A percentile compares a stretch with the other conserved stretches of the same genome.
Conservation (phyloP, 2,888 invertebrate genomes). For the Linnaemya tessellans region DNA sequence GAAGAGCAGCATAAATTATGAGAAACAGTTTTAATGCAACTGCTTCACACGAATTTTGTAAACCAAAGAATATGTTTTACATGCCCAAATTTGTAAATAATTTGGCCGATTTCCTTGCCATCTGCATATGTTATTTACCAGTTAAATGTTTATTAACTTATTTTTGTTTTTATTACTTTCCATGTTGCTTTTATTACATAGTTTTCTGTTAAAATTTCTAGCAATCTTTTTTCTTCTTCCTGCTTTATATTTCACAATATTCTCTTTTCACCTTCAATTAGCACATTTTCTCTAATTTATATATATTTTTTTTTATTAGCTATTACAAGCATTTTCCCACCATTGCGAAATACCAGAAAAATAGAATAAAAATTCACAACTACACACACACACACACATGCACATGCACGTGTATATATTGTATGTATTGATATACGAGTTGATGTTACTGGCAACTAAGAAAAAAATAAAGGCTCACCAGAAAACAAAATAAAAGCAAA, state of each 20-base stretch:
- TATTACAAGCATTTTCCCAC: slow-evolving; percentile 58
- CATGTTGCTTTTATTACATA: neutral
- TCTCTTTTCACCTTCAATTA: slow-evolving; percentile 55
- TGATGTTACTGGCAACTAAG: slow-evolving; percentile 5
- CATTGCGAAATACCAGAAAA: slow-evolving; percentile 36
- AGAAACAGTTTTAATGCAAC: neutral
- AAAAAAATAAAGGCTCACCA: neutral
- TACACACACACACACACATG: neutral
- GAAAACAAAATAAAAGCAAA: neutral
- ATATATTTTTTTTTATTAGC: neutral
- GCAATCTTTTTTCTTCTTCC: neutral
- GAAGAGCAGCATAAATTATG: slow-evolving; percentile 39
- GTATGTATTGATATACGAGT: slow-evolving; percentile 13
- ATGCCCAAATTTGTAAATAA: no score
- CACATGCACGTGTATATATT: slow-evolving; percentile 19
- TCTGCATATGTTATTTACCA: neutral
- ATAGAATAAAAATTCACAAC: neutral
- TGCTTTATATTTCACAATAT: slow-evolving; percentile 21
- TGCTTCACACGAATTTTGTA: neutral
- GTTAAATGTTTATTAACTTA: neutral
- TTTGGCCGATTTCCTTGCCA: neutral
- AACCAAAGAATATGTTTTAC: no score
- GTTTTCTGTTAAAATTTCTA: neutral
- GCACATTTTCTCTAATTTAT: slow-evolving; percentile 7
- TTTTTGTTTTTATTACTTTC: slow-evolving; percentile 2